Evolutionary conservation across 2,113 vertebrate species (phyloP).

Genomic region (Stercorarius parasiticus): DNA sequence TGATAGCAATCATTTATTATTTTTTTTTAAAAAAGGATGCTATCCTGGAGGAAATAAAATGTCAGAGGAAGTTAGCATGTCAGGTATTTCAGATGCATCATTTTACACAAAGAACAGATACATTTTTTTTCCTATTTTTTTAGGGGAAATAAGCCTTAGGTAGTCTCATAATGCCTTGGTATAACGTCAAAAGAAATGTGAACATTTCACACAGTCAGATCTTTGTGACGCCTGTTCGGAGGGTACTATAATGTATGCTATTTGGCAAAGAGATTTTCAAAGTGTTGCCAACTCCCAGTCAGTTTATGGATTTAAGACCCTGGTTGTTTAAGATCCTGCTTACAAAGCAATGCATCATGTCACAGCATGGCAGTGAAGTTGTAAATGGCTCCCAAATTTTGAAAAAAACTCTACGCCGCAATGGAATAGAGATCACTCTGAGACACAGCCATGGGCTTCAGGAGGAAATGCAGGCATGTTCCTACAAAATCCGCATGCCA

Average conservation of each 20-base stretch:
- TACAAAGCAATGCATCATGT: slow-evolving; percentile 43
- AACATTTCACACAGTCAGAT: background rate
- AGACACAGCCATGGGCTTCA: background rate
- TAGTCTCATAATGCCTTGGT: background rate
- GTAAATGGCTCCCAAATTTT: slow-evolving; percentile 30
- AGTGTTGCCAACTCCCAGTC: slow-evolving; percentile 7
- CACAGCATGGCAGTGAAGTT: background rate
- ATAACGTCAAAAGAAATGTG: background rate
- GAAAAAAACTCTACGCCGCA: background rate
- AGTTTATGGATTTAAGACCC: slow-evolving; percentile 44
- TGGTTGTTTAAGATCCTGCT: slow-evolving; percentile 20
- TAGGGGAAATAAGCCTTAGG: background rate
- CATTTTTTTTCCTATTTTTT: background rate
- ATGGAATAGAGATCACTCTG: slow-evolving; percentile 15
- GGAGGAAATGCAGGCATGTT: background rate
- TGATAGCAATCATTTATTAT: background rate
- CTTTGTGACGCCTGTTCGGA: background rate
- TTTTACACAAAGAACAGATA: background rate
- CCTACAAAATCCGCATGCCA: background rate
- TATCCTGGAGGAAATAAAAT: background rate
- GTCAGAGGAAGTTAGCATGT: background rate
- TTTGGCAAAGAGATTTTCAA: slow-evolving; percentile 26
- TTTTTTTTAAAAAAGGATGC: background rate
- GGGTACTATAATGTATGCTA: background rate
- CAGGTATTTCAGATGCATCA: background rate